A percentile compares a stretch with the other conserved stretches of the same genome.
Conservation (phyloP, 2,113 vertebrate species). For the Forbesichthys agassizii region DNA sequence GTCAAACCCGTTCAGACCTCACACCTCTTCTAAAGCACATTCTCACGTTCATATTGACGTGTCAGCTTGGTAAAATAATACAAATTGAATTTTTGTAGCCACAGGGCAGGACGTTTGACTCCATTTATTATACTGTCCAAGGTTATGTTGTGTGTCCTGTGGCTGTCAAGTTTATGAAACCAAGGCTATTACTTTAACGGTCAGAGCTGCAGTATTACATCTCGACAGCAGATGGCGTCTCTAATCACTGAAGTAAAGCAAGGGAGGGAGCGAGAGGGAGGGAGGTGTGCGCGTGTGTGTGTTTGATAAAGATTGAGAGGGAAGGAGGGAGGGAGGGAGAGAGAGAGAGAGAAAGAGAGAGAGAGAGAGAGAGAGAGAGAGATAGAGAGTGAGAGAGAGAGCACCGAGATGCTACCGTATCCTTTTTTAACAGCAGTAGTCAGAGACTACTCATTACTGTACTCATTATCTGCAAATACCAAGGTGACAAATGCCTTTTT, state of each 20-base stretch:
- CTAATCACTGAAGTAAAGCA: constrained; percentile 29
- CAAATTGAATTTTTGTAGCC: constrained; percentile 2
- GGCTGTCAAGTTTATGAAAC: constrained; percentile 29
- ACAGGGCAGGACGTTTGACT: neutral
- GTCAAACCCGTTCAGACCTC: constrained; percentile 25
- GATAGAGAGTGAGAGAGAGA: neutral
- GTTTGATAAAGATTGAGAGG: constrained; percentile 14
- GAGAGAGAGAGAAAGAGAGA: constrained; percentile 2
- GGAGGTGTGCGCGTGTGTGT: constrained; percentile 1
- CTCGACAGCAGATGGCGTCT: constrained; percentile 74
- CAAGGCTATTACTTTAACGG: constrained; percentile 5
- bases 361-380: neutral
- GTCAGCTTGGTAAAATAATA: neutral
- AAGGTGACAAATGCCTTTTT: constrained; percentile 52
- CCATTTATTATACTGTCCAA: constrained; percentile 3
- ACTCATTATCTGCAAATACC: constrained; percentile 55
- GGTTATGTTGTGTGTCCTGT: constrained; percentile 36
- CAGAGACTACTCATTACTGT: neutral
- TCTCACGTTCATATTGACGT: too few species aligned
- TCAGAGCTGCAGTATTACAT: constrained; percentile 43
- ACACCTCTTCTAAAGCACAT: neutral
- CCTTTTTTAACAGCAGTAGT: constrained; percentile 34
- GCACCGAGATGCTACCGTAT: neutral
- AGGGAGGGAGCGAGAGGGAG: neutral
- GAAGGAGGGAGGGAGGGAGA: constrained; percentile 13